Conservation (phyloP, 2,113 vertebrate species). For the Lipophrys pholis region DNA sequence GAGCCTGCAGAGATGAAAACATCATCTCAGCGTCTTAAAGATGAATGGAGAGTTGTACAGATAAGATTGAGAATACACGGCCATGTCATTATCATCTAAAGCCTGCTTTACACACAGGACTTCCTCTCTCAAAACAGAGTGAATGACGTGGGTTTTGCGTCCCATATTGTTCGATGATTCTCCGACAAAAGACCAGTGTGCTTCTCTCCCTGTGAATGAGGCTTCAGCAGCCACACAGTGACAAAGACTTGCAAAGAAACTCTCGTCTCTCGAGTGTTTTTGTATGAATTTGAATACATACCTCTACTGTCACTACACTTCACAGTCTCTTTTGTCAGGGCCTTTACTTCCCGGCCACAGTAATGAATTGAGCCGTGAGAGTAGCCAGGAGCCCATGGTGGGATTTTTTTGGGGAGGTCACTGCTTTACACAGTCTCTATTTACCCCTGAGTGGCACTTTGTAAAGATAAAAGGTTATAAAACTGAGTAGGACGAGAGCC, state of each 20-base stretch:
- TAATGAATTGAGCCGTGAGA: conserved; percentile 62
- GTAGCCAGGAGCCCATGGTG: conserved; percentile 35
- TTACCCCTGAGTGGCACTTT: conserved; percentile 60
- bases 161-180: conserved; percentile 10
- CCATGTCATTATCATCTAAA: conserved; percentile 9
- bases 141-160: conserved; percentile 9
- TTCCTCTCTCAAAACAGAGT: conserved; percentile 10
- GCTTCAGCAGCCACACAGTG: conserved; percentile 30
- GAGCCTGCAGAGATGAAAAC: conserved; percentile 4
- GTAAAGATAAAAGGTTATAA: conserved; percentile 44
- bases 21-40: conserved; percentile 11
- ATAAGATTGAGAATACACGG: conserved; percentile 7
- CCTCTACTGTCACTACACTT: conserved; percentile 49
- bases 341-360: conserved; percentile 27
- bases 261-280: conserved; percentile 49
- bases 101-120: conserved; percentile 2
- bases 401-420: conserved; percentile 49
- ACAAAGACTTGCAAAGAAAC: conserved; percentile 35
- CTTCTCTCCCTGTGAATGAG: conserved; percentile 52
- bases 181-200: conserved; percentile 53
- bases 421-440: conserved; percentile 55
- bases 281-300: conserved; percentile 67
- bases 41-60: conserved; percentile 26
- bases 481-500: conserved; percentile 62
- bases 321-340: conserved; percentile 61